Conservation (phyloP, 1,140 invertebrate species). For the Elysia chlorotica region DNA sequence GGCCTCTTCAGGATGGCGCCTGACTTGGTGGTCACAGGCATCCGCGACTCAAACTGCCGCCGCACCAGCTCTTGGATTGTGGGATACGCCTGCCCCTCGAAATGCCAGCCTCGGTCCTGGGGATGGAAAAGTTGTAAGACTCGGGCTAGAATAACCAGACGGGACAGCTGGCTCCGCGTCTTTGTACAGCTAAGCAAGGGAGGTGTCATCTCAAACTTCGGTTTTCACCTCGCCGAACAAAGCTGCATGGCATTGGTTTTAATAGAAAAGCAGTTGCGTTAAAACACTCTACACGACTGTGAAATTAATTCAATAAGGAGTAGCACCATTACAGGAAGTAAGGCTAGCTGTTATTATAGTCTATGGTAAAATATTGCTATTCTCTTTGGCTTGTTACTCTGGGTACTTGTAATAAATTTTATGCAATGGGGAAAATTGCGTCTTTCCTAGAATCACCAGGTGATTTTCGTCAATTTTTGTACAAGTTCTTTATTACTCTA, state of each 20-base stretch:
- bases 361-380: neutral
- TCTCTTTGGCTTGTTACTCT: no score
- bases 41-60: constrained; percentile 81
- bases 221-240: neutral
- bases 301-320: no score
- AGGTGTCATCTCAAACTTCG: neutral
- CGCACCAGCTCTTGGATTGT: constrained; percentile 89
- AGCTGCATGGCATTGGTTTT: neutral
- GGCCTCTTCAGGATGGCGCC: constrained; percentile 86
- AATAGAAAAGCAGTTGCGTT: neutral
- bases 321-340: neutral
- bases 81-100: constrained; percentile 91
- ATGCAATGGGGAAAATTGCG: no score
- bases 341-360: neutral
- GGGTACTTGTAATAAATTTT: no score
- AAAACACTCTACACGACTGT: neutral
- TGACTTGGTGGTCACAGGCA: constrained; percentile 88
- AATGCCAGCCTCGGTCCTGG: constrained; percentile 82
- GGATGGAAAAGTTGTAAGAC: neutral
- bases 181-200: neutral
- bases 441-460: no score
- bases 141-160: neutral
- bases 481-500: no score
- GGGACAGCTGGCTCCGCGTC: neutral
- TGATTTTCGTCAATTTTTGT: no score